Evolutionary conservation across 2,113 vertebrate genomes (phyloP).

Genomic region (Xiphias gladius): DNA sequence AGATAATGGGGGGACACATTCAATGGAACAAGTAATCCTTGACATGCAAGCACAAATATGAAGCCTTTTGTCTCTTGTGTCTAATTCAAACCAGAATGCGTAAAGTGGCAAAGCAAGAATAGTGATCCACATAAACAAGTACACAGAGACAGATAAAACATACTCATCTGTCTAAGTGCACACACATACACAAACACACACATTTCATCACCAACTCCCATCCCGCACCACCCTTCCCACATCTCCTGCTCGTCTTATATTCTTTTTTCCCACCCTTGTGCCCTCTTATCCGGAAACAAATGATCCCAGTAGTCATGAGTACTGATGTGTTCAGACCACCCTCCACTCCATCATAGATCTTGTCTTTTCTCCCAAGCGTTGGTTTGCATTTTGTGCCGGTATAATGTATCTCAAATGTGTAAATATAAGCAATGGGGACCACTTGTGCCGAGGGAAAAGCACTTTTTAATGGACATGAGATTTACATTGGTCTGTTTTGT

Average conservation of each 20-base stretch:
- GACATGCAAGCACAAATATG: constrained; percentile 89
- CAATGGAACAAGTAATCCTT: constrained; percentile 91
- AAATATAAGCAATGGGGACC: constrained; percentile 68
- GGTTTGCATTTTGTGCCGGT: constrained; percentile 81
- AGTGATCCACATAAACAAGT: constrained; percentile 81
- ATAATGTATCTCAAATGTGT: constrained; percentile 73
- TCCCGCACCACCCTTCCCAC: constrained; percentile 57
- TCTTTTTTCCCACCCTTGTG: constrained; percentile 79
- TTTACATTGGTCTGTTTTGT: constrained; percentile 1
- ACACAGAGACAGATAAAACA: constrained; percentile 75
- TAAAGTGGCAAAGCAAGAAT: constrained; percentile 82
- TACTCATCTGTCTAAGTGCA: constrained; percentile 68
- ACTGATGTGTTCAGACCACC: constrained; percentile 84
- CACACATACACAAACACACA: constrained; percentile 54
- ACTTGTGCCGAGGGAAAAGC: constrained; percentile 58
- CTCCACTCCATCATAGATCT: constrained; percentile 78
- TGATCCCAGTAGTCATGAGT: constrained; percentile 83
- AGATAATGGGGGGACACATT: constrained; percentile 88
- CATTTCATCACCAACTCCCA: constrained; percentile 49
- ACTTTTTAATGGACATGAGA: constrained; percentile 63
- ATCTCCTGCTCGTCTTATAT: constrained; percentile 68
- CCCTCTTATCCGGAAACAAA: constrained; percentile 86
- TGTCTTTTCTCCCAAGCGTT: constrained; percentile 68
- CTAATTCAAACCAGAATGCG: constrained; percentile 85
- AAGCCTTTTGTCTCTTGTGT: constrained; percentile 90